A percentile compares a stretch with the other conserved stretches of the same genome.
Evolutionary conservation across 2,113 vertebrate species (phyloP).

Genomic region (Lampris megalopsis): DNA sequence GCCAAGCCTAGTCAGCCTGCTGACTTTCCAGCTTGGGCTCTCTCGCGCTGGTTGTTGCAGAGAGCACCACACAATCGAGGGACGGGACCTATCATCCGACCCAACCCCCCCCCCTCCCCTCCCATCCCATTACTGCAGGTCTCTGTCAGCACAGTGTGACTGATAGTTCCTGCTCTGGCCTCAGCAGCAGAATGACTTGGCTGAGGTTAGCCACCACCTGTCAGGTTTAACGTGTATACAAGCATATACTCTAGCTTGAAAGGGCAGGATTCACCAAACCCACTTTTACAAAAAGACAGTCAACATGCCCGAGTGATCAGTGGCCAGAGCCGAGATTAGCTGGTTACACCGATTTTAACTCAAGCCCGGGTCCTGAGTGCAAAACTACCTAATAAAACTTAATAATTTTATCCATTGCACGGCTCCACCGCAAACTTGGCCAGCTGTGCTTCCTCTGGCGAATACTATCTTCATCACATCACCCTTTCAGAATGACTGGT

Average conservation of each 20-base stretch:
- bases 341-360: conserved; percentile 12
- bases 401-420: conserved; percentile 38
- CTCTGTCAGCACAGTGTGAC: conserved; percentile 21
- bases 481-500: conserved; percentile 17
- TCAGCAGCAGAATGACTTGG: conserved; percentile 34
- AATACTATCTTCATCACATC: conserved; percentile 11
- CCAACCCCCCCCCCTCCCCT: conserved; percentile 4
- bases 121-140: not conserved
- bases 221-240: conserved; percentile 36
- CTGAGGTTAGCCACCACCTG: conserved; percentile 18
- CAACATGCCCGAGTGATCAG: conserved; percentile 38
- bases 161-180: conserved; percentile 19
- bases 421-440: conserved; percentile 65
- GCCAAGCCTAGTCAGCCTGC: conserved; percentile 49
- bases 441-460: conserved; percentile 25
- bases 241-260: conserved; percentile 38
- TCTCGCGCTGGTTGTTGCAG: not conserved
- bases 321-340: conserved; percentile 39
- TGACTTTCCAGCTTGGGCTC: conserved; percentile 38
- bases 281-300: conserved; percentile 39
- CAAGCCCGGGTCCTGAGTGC: conserved; percentile 8
- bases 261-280: conserved; percentile 26
- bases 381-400: conserved; percentile 46
- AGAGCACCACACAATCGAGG: conserved; percentile 4
- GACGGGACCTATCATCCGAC: conserved; percentile 25